A percentile compares a stretch with the other conserved stretches of the same genome.
Conservation (phyloP, 2,797 vertebrate genomes). For the Passerculus sandwichensis region DNA sequence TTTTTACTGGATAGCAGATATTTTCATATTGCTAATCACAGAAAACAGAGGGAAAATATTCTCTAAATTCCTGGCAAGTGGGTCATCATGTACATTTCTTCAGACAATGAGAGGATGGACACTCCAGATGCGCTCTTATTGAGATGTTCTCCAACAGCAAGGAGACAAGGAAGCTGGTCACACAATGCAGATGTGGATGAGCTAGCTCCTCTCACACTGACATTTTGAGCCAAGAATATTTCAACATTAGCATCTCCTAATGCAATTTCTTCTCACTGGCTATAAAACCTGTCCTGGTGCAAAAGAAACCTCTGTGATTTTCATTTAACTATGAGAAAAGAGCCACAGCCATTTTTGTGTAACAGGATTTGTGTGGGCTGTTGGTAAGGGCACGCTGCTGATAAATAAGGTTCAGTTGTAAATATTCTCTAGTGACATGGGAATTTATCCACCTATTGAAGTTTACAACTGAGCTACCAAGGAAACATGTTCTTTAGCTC, state of each 20-base stretch:
- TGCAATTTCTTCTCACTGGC: constrained; percentile 7
- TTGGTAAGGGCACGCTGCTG: constrained; percentile 27
- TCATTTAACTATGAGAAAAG: not conserved
- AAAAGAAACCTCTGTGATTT: constrained; percentile 7
- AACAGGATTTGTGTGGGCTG: constrained; percentile 57
- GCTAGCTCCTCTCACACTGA: not conserved
- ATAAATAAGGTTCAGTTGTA: constrained; percentile 63
- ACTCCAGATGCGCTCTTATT: not conserved
- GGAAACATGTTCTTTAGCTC: constrained; percentile 59
- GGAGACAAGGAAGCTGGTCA: not conserved
- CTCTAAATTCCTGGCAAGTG: not conserved
- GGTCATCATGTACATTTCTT: not conserved
- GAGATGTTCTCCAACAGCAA: not conserved
- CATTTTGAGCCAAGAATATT: constrained; percentile 38
- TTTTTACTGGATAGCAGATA: not conserved
- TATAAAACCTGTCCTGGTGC: not conserved
- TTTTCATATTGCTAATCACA: not conserved
- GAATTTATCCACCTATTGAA: constrained; percentile 67
- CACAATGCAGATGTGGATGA: not conserved
- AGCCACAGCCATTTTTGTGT: not conserved
- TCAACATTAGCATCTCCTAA: constrained; percentile 29
- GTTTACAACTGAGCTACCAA: constrained; percentile 43
- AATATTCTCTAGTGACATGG: constrained; percentile 57
- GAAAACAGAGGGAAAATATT: not conserved
- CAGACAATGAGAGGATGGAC: not conserved